Percentiles rank a stretch among this genome's conserved stretches.
phyloP scores from a whole-genome alignment of 2,888 invertebrate genomes.

The Nowickia ferox region DNA sequence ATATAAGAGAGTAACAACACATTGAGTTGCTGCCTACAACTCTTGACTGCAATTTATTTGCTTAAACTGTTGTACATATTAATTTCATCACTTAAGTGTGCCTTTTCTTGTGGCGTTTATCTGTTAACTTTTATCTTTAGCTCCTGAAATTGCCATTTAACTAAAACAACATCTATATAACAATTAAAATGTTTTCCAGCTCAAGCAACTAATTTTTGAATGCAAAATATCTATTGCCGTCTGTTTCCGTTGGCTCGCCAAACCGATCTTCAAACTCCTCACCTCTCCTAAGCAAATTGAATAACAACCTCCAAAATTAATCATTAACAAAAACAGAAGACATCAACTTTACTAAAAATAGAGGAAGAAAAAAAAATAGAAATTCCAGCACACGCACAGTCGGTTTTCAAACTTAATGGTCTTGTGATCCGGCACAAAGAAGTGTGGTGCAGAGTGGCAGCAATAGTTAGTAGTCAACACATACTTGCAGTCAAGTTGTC shows the following conservation, averaged over 20 bases:
- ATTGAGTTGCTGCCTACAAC: not conserved
- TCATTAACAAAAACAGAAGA: conserved; percentile 61
- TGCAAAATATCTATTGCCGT: conserved; percentile 46
- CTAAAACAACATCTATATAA: conserved; percentile 71
- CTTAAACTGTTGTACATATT: conserved; percentile 57
- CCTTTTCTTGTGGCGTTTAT: conserved; percentile 18
- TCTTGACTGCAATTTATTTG: conserved; percentile 3
- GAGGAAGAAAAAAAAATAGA: not conserved
- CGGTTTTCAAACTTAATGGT: conserved; percentile 34
- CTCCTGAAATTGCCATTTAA: conserved; percentile 56
- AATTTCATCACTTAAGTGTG: conserved; percentile 63
- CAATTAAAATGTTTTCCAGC: conserved; percentile 65
- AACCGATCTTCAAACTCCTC: not conserved
- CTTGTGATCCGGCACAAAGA: conserved; percentile 36
- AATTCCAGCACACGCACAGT: conserved; percentile 27
- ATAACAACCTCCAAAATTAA: conserved; percentile 59
- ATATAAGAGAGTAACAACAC: no score
- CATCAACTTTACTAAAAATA: conserved; percentile 44
- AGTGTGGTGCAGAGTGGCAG: not conserved
- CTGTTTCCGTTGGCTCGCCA: not conserved
- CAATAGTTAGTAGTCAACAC: conserved; percentile 33
- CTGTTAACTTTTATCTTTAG: conserved; percentile 23
- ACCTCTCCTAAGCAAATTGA: not conserved
- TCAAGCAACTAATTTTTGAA: conserved; percentile 44
- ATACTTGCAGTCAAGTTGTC: conserved; percentile 39